These are phyloP conservation scores for Microchrysa polita DNA, from an alignment of 2,888 invertebrate genomes.

Conservation along the genomic window DNA sequence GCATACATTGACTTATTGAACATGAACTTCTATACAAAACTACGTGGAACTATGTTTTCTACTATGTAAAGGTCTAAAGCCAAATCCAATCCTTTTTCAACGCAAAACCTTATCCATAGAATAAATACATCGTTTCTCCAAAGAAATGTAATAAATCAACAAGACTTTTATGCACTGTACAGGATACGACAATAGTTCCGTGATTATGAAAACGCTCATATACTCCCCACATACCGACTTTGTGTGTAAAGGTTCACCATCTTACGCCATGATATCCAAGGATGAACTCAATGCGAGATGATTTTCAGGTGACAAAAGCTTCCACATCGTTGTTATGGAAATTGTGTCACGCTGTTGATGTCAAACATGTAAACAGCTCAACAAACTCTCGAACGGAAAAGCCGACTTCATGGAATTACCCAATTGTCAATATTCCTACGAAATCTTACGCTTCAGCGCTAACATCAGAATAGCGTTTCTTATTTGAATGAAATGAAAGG, in stretches of 20 bases:
- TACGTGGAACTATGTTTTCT: no score
- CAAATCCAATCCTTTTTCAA: no score
- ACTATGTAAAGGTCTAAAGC: no score
- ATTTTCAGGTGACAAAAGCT: conserved; percentile 11
- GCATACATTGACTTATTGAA: not conserved
- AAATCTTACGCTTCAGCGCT: not conserved
- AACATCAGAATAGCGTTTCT: not conserved
- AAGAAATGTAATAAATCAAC: no score
- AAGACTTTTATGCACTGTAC: no score
- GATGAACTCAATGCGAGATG: not conserved
- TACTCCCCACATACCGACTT: no score
- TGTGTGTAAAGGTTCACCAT: not conserved
- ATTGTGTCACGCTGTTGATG: conserved; percentile 25
- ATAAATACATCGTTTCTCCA: no score
- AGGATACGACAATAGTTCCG: no score
- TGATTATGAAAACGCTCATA: no score
- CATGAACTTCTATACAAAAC: not conserved
- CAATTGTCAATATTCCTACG: no score
- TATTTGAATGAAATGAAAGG: not conserved
- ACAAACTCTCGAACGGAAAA: not conserved
- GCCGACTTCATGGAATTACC: not conserved
- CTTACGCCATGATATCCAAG: not conserved
- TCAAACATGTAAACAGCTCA: conserved; percentile 9
- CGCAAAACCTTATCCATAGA: no score
- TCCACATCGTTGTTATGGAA: conserved; percentile 18